A percentile compares a stretch with the other conserved stretches of the same genome.
Evolutionary conservation across 2,888 invertebrate species (phyloP).

Genomic region (Philhelius pedissequus): DNA sequence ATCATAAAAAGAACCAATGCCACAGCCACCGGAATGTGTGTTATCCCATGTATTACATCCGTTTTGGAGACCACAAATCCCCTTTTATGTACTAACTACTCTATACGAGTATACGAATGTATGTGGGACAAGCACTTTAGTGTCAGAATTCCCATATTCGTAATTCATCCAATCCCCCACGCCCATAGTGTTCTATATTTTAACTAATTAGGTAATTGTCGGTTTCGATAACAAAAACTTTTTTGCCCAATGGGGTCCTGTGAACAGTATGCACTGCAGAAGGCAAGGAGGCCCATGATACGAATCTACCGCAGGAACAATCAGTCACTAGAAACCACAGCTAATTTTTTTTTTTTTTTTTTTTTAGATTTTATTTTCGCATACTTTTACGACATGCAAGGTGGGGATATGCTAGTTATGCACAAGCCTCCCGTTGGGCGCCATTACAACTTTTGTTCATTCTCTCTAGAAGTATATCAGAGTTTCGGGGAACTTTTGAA

Average conservation of each 20-base stretch:
- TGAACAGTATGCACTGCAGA: neutral
- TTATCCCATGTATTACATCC: slow-evolving; percentile 53
- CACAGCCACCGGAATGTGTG: slow-evolving; percentile 28
- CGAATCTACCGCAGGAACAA: slow-evolving; percentile 37
- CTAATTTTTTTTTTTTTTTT: slow-evolving; percentile 25
- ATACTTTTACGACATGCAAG: neutral
- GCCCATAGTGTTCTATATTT: neutral
- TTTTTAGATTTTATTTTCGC: neutral
- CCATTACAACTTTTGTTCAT: slow-evolving; percentile 52
- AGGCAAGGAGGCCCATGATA: neutral
- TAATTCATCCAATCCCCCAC: neutral
- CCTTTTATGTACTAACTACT: slow-evolving; percentile 12
- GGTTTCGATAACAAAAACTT: slow-evolving; percentile 63
- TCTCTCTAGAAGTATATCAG: neutral
- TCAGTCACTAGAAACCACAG: slow-evolving; percentile 46
- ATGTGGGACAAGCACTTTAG: neutral
- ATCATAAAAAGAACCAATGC: neutral
- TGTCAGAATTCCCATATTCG: neutral
- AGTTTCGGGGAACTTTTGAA: slow-evolving; percentile 20
- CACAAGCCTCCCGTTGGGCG: slow-evolving; percentile 39
- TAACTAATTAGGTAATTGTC: slow-evolving; percentile 65
- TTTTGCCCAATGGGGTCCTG: neutral
- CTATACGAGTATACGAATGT: no score
- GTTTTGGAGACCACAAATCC: slow-evolving; percentile 35
- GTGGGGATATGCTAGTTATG: neutral